A percentile compares a stretch with the other conserved stretches of the same genome.
Evolutionary conservation across 1,140 invertebrate genomes (phyloP).

Genomic region (Andricus grossulariae): DNA sequence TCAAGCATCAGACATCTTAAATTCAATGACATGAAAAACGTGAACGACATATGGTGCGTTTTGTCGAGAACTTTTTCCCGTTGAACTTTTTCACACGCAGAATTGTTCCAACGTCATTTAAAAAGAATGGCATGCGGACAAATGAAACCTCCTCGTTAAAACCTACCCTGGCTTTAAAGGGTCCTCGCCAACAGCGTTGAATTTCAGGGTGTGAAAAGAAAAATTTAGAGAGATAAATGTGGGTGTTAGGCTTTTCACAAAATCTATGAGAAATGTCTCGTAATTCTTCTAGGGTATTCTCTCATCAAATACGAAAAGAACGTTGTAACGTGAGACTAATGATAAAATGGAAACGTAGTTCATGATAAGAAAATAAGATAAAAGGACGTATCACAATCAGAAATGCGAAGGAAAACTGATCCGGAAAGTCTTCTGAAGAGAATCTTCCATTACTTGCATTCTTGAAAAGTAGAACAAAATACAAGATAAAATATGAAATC

Average conservation of each 20-base stretch:
- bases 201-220: slow-evolving; percentile 3
- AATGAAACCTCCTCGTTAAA: slow-evolving; percentile 10
- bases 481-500: no score
- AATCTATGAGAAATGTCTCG: not conserved
- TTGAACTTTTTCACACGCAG: slow-evolving; percentile 1
- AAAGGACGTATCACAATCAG: not conserved
- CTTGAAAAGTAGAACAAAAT: no score
- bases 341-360: not conserved
- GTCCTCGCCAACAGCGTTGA: not conserved
- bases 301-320: not conserved
- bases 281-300: not conserved
- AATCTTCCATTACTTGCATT: no score
- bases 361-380: not conserved
- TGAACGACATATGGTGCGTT: slow-evolving; percentile 18
- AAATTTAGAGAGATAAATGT: not conserved
- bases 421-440: no score
- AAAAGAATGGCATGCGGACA: not conserved
- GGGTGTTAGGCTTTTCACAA: not conserved
- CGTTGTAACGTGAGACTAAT: not conserved
- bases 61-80: slow-evolving; percentile 6
- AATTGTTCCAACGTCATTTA: slow-evolving; percentile 19
- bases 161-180: not conserved
- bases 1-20: slow-evolving; percentile 13
- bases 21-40: slow-evolving; percentile 23
- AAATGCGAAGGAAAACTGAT: no score